A percentile compares a stretch with the other conserved stretches of the same genome.
Conservation (phyloP, 2,113 vertebrate genomes). For the Nansenia antarctica region DNA sequence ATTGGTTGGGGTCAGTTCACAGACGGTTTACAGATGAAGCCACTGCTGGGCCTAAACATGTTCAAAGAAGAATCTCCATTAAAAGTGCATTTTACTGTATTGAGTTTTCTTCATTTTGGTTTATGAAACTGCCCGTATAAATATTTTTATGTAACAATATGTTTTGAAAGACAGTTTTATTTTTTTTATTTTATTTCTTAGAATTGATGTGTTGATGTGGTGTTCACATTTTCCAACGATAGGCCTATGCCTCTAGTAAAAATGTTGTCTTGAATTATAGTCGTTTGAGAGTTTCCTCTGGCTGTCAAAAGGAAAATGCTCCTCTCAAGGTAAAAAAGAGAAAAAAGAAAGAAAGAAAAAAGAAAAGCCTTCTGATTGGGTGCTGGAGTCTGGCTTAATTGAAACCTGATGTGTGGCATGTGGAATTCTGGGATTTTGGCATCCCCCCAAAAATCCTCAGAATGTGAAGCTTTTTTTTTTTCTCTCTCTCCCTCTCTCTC, state of each 20-base stretch:
- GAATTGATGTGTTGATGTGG: not conserved
- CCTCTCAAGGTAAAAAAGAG: constrained; percentile 71
- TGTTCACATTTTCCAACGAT: not conserved
- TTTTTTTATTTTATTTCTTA: not conserved
- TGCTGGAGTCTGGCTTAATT: constrained; percentile 83
- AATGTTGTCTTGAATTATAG: constrained; percentile 78
- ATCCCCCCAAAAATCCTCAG: constrained; percentile 89
- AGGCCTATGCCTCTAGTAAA: constrained; percentile 48
- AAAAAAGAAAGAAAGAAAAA: too few species aligned
- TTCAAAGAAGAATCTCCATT: too few species aligned
- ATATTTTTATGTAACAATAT: too few species aligned
- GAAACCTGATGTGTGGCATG: constrained; percentile 93
- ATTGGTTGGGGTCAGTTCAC: too few species aligned
- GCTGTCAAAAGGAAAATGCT: constrained; percentile 76
- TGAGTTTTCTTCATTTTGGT: too few species aligned
- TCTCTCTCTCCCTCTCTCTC: constrained; percentile 20
- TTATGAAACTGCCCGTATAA: too few species aligned
- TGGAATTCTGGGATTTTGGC: constrained; percentile 96
- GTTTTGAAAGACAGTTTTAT: too few species aligned
- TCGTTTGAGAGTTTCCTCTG: constrained; percentile 66
- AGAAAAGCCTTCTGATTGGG: constrained; percentile 80
- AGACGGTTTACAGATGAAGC: too few species aligned
- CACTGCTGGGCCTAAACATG: too few species aligned
- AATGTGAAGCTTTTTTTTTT: constrained; percentile 80
- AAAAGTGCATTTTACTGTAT: too few species aligned